Percentiles rank a stretch among this genome's conserved stretches.
phyloP scores from a whole-genome alignment of 1,140 invertebrate species.

The Pachypsylla venusta region DNA sequence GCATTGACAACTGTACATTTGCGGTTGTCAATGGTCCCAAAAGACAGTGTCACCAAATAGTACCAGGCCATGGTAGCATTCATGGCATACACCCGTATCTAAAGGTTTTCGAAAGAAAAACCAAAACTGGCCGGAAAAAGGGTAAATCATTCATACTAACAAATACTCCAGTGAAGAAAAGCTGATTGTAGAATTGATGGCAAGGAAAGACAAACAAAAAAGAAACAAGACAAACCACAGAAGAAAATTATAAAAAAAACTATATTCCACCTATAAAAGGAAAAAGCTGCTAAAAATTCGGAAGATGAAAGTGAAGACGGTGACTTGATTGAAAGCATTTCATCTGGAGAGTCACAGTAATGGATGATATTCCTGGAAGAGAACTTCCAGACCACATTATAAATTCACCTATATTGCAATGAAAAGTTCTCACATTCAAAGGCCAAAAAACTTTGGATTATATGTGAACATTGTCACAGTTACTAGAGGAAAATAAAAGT shows the following conservation, averaged over 20 bases:
- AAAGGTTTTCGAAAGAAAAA: not conserved
- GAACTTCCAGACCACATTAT: no score
- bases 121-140: not conserved
- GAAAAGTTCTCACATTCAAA: no score
- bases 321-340: no score
- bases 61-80: not conserved
- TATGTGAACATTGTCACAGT: no score
- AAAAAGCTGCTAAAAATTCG: not conserved
- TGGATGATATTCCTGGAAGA: no score
- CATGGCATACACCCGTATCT: not conserved
- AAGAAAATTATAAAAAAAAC: not conserved
- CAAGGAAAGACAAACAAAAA: not conserved
- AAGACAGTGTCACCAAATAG: not conserved
- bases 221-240: not conserved
- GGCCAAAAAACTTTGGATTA: no score
- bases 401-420: no score
- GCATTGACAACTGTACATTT: constrained; percentile 31
- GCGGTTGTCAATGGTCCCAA: no score
- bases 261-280: no score
- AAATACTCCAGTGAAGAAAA: not conserved
- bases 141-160: not conserved
- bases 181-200: not conserved
- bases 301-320: not conserved
- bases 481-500: no score
- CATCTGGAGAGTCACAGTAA: no score